These are phyloP conservation scores for Dinomys branickii DNA, from an alignment of 2,113 vertebrate species.

Conservation along the genomic window DNA sequence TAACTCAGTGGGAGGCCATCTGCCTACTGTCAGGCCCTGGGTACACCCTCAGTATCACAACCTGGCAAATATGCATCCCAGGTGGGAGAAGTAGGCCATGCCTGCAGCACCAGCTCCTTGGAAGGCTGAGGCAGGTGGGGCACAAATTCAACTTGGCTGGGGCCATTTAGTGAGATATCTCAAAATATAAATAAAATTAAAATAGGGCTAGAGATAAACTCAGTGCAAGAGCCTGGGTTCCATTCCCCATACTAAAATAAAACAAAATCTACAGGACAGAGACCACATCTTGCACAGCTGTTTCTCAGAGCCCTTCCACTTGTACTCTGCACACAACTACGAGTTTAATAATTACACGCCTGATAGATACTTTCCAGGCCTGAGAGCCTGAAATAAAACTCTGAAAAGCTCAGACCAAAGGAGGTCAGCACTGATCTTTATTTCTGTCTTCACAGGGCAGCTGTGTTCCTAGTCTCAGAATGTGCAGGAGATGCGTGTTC, in stretches of 20 bases:
- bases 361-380: slow-evolving; percentile 33
- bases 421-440: slow-evolving; percentile 39
- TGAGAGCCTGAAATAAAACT: slow-evolving; percentile 42
- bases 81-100: not conserved
- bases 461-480: not conserved
- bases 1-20: not conserved
- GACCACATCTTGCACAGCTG: not conserved
- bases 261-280: not conserved
- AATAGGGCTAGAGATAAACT: not conserved
- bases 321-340: not conserved
- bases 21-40: not conserved
- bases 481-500: not conserved
- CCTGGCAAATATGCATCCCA: not conserved
- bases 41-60: not conserved
- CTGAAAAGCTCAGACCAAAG: slow-evolving; percentile 31
- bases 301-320: not conserved
- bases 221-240: not conserved
- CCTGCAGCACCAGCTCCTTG: not conserved
- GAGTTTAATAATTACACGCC: not conserved
- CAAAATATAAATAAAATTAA: not conserved
- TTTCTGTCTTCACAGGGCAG: not conserved
- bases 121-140: not conserved
- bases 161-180: not conserved
- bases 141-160: not conserved
- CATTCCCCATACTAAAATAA: not conserved